Evolutionary conservation across 2,797 vertebrate genomes (phyloP).

Genomic region (Discoglossus pictus): DNA sequence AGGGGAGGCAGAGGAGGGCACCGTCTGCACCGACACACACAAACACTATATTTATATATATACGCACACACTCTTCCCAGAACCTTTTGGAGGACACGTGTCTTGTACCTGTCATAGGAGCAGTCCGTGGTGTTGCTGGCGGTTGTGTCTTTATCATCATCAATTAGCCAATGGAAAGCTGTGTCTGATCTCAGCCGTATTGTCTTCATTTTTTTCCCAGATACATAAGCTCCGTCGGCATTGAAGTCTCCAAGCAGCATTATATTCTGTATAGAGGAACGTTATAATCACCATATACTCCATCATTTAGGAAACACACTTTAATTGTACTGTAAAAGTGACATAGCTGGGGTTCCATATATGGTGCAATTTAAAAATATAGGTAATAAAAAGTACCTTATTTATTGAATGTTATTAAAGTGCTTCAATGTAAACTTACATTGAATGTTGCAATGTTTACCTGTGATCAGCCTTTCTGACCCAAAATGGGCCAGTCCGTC

Average conservation of each 20-base stretch:
- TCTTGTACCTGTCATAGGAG: slow-evolving; percentile 73
- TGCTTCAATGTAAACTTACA: no score
- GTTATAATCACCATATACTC: not conserved
- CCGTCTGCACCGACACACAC: no score
- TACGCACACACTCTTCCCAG: no score
- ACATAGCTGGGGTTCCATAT: not conserved
- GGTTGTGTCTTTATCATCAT: slow-evolving; percentile 75
- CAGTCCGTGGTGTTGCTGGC: slow-evolving; percentile 63
- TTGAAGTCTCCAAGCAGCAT: slow-evolving; percentile 81
- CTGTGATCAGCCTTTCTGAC: no score
- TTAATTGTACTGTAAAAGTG: not conserved
- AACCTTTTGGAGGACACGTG: not conserved
- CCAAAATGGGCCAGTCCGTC: no score
- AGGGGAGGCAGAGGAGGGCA: no score
- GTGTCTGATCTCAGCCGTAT: slow-evolving; percentile 69
- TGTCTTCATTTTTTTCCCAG: slow-evolving; percentile 63
- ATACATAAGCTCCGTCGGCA: slow-evolving; percentile 71
- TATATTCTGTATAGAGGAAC: slow-evolving; percentile 64
- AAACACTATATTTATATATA: no score
- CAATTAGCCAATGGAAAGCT: slow-evolving; percentile 77
- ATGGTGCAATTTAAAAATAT: no score
- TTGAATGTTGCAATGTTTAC: no score
- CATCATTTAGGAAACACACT: not conserved
- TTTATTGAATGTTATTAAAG: no score
- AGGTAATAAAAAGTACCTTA: no score